phyloP scores from a whole-genome alignment of 2,797 vertebrate genomes.

The Neoniphon sammara region DNA sequence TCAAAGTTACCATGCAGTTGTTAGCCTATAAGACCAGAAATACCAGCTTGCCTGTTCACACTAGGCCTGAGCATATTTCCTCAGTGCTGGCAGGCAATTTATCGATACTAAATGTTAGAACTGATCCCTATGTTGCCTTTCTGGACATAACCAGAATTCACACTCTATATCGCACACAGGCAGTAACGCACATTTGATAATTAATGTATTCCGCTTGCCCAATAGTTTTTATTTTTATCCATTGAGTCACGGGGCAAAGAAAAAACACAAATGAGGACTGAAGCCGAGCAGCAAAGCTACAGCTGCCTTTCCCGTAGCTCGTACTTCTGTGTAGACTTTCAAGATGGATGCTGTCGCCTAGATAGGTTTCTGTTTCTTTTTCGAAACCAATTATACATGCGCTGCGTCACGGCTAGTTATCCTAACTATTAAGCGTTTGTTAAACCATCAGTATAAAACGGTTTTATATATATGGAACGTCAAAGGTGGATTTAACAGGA shows the following conservation, averaged over 20 bases:
- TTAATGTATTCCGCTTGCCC: too few species aligned
- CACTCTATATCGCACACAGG: too few species aligned
- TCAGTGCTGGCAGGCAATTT: too few species aligned
- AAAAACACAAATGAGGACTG: background rate
- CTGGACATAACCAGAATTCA: too few species aligned
- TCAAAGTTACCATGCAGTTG: too few species aligned
- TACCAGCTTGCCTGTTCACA: too few species aligned
- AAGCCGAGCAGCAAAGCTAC: constrained; percentile 17
- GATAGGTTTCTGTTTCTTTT: constrained; percentile 83
- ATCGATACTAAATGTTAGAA: too few species aligned
- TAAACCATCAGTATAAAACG: fast-evolving
- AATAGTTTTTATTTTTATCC: background rate
- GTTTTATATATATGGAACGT: fast-evolving
- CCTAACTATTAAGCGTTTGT: background rate
- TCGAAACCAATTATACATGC: background rate
- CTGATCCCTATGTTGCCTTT: too few species aligned
- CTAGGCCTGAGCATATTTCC: too few species aligned
- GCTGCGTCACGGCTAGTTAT: fast-evolving
- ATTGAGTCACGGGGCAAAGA: background rate
- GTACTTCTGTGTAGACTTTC: constrained; percentile 58
- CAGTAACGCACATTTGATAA: too few species aligned
- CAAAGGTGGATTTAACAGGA: background rate
- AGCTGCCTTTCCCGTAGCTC: background rate
- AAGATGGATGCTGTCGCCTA: constrained; percentile 75
- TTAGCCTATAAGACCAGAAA: too few species aligned